Evolutionary conservation across 2,888 invertebrate species (phyloP), one percentile per base, ranked within the genome.

Genomic region (Drosophila borealis): DNA sequence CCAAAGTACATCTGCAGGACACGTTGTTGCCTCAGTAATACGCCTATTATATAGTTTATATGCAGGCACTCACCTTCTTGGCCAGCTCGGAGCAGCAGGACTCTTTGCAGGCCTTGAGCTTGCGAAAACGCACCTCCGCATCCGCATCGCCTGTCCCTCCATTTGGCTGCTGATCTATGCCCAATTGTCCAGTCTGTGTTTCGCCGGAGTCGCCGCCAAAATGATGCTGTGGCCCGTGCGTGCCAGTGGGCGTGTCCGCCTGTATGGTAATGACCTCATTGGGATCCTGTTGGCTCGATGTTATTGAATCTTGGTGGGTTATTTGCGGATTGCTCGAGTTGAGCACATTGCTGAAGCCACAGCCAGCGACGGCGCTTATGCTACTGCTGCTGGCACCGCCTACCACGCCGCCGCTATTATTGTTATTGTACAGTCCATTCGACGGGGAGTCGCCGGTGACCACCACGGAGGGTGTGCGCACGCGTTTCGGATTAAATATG

Each of bases 81-180:
- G 97, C 97, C 89, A 96, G 95, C 90, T 95, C 95, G 53, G 97
- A 96, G 92, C 97, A 97, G 91, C 97, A 95, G 37, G 96, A 95
- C 78, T 95, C 94, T 61, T 95, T 95, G 91, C 96, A 96, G 55
- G 91, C 93, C 71, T 90, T 93, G 61, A 91, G 80, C 61, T 90
- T 90, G 19, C 86, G 86, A 54, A 90, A 92, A 19, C 90, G 91
- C 53, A 89, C 80, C 55, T 89, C 84, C 6, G 80, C 73, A 56
- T 87, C 82, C 44, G 17, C 17, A 17, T 89, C 89, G 19, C 88
- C 78, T 34, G 73, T 70, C 42, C 86, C 88, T 0, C 90, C 90
- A 39, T 85, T 73, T 29, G 90, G 56, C 69, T 74, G 86, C 33
- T 76, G 85, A 42, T 92, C 90, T 41, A 88, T 81, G 60, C 88